These are phyloP conservation scores for Neosalanx taihuensis DNA, from an alignment of 2,797 vertebrate genomes.

Conservation along the genomic window DNA sequence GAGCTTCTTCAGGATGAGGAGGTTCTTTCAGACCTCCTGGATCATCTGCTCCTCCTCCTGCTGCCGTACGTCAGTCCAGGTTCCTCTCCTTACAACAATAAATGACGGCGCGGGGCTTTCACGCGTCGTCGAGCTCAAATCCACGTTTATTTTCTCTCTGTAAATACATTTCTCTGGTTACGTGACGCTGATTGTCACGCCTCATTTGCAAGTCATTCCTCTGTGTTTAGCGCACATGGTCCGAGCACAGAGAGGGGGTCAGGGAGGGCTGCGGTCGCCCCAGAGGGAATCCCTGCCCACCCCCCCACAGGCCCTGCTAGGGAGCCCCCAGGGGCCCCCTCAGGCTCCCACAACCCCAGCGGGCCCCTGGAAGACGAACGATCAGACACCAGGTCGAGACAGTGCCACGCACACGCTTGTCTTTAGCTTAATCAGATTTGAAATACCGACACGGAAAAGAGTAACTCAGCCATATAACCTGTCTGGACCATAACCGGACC, in stretches of 20 bases:
- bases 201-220: conserved; percentile 60
- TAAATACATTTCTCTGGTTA: conserved; percentile 59
- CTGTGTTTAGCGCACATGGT: conserved; percentile 43
- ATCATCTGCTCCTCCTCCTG: background rate
- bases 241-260: conserved; percentile 12
- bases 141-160: conserved; percentile 61
- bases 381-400: conserved; percentile 36
- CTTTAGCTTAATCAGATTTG: conserved; percentile 41
- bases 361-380: conserved; percentile 25
- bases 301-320: conserved; percentile 22
- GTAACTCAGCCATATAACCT: conserved; percentile 22
- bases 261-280: conserved; percentile 45
- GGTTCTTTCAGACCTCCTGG: background rate
- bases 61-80: conserved; percentile 26
- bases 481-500: conserved; percentile 25
- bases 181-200: conserved; percentile 65
- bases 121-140: conserved; percentile 53
- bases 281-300: conserved; percentile 11
- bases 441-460: conserved; percentile 47
- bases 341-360: conserved; percentile 32
- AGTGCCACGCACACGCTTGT: conserved; percentile 28
- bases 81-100: conserved; percentile 56
- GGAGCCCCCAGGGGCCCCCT: conserved; percentile 32
- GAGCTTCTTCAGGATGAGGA: background rate
- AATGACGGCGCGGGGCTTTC: conserved; percentile 48